These are phyloP conservation scores for Pedetes capensis DNA, from an alignment of 2,113 vertebrate species.

Conservation along the genomic window DNA sequence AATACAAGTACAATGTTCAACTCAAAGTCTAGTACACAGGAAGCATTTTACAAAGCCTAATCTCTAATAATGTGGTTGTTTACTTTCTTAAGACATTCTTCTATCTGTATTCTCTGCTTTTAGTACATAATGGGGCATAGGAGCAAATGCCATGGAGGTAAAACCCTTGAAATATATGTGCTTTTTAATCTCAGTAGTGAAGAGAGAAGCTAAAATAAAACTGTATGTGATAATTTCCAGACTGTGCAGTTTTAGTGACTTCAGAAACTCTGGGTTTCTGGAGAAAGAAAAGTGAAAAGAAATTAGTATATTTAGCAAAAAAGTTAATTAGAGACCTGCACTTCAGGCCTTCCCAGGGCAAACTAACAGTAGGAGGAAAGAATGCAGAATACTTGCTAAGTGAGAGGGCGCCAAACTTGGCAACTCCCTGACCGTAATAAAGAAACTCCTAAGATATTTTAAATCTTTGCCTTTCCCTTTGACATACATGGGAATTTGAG, in stretches of 20 bases:
- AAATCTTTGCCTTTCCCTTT: not conserved
- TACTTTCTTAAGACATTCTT: not conserved
- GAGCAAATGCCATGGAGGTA: not conserved
- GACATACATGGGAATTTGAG: not conserved
- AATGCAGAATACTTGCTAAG: not conserved
- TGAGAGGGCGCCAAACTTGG: not conserved
- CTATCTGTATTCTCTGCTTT: not conserved
- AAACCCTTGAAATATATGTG: not conserved
- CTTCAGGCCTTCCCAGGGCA: not conserved
- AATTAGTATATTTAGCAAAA: not conserved
- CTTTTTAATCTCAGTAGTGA: not conserved
- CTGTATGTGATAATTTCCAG: not conserved
- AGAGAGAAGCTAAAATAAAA: not conserved
- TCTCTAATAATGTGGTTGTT: not conserved
- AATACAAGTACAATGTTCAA: not conserved
- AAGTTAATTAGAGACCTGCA: not conserved
- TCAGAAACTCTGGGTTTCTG: not conserved
- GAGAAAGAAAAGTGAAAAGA: not conserved
- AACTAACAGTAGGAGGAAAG: not conserved
- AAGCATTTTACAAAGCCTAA: not conserved
- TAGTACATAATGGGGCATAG: not conserved
- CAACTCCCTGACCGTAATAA: not conserved
- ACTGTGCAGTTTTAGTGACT: not conserved
- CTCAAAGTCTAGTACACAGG: not conserved
- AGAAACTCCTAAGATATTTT: not conserved